Base-by-base conservation (phyloP, 2,888 invertebrate genomes). In the Andrena fulva region DNA sequence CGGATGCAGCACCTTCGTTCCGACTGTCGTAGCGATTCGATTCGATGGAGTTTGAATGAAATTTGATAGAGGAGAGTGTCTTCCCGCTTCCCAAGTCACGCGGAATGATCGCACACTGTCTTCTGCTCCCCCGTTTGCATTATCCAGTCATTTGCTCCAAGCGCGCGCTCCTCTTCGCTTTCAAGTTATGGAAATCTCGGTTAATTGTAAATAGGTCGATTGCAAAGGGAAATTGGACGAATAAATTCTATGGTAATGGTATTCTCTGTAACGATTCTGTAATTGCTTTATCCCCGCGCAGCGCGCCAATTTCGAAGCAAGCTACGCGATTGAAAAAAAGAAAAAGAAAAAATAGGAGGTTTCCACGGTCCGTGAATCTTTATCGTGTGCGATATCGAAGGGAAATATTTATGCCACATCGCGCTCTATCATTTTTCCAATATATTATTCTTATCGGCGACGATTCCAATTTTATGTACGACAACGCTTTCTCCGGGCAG, bases 131-230 rank as follows among this genome's bases (percentile, higher is more conserved):
- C 24, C 29, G 24, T 67, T 77, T 42, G 24, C 1, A 10, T 64
- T 27, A 64, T 64, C 29, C 4, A 50, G 33, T 72, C 31, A 20
- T 24, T 12, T 50, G 8, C 33, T 56, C 12, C 33, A 59, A 10
- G n/a, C 33, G 7, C 35, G 2, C 2, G 4, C 12, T n/a, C 27
- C 10, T 60, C 7, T 66, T 12, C 42, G 31, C 20, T 3, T 29
- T 8, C 29, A 7, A 42, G 10, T 60, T 42, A 16, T 16, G 29
- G 5, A 33, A 42, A 29, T 59, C 16, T 50, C 27, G 31, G 27
- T 60, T 31, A 59, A 56, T 64, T 52, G 24, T 16, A 27, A 66
- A 67, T 48, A 50, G 27, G 10, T 60, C 24, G 76, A 63, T 71
- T 31, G 20, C 5, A 27, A 33, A 4, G 24, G 29, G 10, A 50